Evolutionary conservation across 2,888 invertebrate genomes (phyloP), one percentile per base, ranked within the genome.

Genomic region (Nymphalis c-album): DNA sequence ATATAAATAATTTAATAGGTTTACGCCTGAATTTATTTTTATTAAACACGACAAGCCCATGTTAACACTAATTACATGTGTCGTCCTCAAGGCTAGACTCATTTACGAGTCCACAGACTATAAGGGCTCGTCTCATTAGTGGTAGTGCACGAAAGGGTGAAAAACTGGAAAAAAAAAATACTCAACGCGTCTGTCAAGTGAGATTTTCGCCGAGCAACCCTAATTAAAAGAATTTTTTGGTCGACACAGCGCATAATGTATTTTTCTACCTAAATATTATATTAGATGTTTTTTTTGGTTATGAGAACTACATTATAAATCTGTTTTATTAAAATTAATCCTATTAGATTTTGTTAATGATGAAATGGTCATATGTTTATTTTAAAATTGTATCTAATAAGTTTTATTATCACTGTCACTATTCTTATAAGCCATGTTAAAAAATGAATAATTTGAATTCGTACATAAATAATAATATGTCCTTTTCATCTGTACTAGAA

Each of bases 81-180:
- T 72, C 70, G 68, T 64, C 71, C 71, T 71, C 71, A 62, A 69
- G 63, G 62, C 72, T 66, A 72, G 72, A 72, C 72, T 68, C 73
- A 69, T 73, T 72, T 74, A 73, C 71, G 71, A 71, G 67, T 65
- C 67, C 70, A 69, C 70, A 73, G 72, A 73, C 74, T 75, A 76
- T 73, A 81, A 87, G 85, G 79, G 82, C 73, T 78, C 79, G 87
- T 86, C 88, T 91, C 88, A 88, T 90, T 91, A 90, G 80, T 75
- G 78, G 73, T 74, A 76, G 78, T 77, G 80, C 77, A 65, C 72
- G 73, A 79, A 76, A 72, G 74, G 76, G 74, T 72, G 67, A 61
- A 73, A 74, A 74, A 75, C 71, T 71, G 20, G 59, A 60, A 68
- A 67, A 71, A 67, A 64, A 71, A 67, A 67, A 58, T 31, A 51